Conservation (phyloP, 1,140 invertebrate genomes). For the Drosophila melanica region DNA sequence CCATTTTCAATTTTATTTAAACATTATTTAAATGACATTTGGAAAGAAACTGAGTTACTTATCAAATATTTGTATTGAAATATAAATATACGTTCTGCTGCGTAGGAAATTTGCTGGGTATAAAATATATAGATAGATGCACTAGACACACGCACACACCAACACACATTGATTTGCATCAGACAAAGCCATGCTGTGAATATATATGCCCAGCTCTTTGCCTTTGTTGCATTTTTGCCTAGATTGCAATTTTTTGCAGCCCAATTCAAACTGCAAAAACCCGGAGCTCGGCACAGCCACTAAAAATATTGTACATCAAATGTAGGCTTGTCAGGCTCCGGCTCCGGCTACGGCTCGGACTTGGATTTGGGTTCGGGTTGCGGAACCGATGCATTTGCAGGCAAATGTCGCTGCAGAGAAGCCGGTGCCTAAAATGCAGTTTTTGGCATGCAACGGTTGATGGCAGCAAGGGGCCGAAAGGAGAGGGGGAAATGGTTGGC, state of each 20-base stretch:
- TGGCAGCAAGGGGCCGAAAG: neutral
- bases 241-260: constrained; percentile 81
- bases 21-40: no score
- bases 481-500: neutral
- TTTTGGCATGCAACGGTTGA: constrained; percentile 60
- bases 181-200: constrained; percentile 39
- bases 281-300: constrained; percentile 38
- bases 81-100: no score
- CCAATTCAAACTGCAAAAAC: constrained; percentile 72
- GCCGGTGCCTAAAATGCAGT: constrained; percentile 75
- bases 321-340: constrained; percentile 30
- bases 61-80: no score
- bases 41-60: no score
- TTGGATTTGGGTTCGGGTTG: constrained; percentile 16
- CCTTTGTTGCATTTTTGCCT: constrained; percentile 83
- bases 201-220: constrained; percentile 68
- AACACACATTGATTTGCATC: constrained; percentile 31
- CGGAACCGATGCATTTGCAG: constrained; percentile 21
- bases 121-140: constrained; percentile 2
- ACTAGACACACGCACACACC: constrained; percentile 18
- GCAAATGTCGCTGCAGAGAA: constrained; percentile 36
- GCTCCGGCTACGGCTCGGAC: neutral
- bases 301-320: constrained; percentile 81
- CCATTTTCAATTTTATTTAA: neutral
- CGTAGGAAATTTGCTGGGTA: neutral